Evolutionary conservation across 2,888 invertebrate genomes (phyloP), one percentile per base, ranked within the genome.

Genomic region (Podotricha telesiphe): DNA sequence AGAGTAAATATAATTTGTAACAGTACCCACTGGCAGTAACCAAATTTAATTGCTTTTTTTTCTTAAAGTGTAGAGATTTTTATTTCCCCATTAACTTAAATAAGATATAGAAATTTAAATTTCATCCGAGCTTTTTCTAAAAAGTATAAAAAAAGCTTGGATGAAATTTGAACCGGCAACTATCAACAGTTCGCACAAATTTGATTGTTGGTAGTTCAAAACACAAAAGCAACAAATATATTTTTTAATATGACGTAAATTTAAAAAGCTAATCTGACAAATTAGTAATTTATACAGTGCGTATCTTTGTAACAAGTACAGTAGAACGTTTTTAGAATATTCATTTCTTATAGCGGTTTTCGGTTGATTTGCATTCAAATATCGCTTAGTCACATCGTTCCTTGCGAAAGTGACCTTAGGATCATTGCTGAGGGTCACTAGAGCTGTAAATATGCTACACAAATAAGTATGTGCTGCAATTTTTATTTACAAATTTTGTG

Each of bases 361-460:
- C 47, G 65, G 1, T 34, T 8, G 58, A n/a, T 62, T 65, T 53
- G 70, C 47, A 65, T 70, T 55, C 72, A 51, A 72, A 70, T 65
- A 48, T 48, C 50, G 64, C 40, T 65, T 65, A 50, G 67, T 62
- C 59, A 59, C 42, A 58, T 53, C 34, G 68, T 20, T 17, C n/a
- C 42, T 69, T 66, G 64, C 65, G 64, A 73, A 73, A 73, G 20
- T 68, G 66, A 71, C 72, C 72, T 73, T 71, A 65, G 34, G 34
- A 20, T 53, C 70, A 63, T 42, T 68, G 59, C 45, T 47, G 67
- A 11, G n/a, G 48, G 56, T 59, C 66, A 69, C 51, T 69, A 48
- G 51, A 53, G 53, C 51, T 62, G 37, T 56, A 22, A 65, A 71
- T 71, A 66, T 59, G 47, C 45, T 47, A 63, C 66, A 66, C 63